These are phyloP conservation scores for Strigamia maritima DNA, from an alignment of 2,888 invertebrate genomes.

Conservation along the genomic window DNA sequence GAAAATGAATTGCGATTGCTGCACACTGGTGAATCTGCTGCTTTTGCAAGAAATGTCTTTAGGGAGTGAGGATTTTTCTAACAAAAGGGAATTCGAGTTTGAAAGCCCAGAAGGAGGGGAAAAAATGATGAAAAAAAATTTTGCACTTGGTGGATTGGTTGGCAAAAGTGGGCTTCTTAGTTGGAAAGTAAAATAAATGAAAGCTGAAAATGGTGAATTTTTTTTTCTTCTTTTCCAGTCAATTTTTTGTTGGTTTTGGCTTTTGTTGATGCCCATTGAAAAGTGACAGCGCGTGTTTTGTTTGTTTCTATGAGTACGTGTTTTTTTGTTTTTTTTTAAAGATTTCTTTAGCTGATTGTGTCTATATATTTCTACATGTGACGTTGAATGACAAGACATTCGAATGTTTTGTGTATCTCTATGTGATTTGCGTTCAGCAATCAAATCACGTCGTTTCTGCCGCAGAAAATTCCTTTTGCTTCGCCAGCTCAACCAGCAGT, in stretches of 20 bases:
- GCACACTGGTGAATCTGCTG: constrained; percentile 7
- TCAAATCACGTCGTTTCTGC: constrained; percentile 7
- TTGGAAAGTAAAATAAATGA: background rate
- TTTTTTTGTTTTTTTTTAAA: background rate
- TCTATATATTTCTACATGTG: background rate
- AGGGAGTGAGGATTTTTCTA: background rate
- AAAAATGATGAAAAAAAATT: constrained; percentile 3
- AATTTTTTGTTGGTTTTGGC: background rate
- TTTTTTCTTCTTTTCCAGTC: background rate
- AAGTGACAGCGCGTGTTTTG: background rate
- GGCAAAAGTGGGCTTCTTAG: background rate
- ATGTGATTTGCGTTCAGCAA: constrained; percentile 28
- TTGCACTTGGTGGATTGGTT: constrained; percentile 13
- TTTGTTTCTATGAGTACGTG: constrained; percentile 5
- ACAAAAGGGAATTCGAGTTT: background rate
- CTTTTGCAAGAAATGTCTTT: constrained; percentile 4
- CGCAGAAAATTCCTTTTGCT: constrained; percentile 6
- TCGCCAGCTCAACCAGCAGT: constrained; percentile 11
- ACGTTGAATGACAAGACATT: background rate
- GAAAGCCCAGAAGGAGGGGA: background rate
- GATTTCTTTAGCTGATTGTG: constrained; percentile 26
- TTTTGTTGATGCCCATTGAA: background rate
- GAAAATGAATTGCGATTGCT: constrained; percentile 25
- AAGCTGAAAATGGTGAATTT: background rate
- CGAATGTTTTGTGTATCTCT: background rate